phyloP scores from a whole-genome alignment of 2,113 vertebrate species.

The Gila orcuttii region DNA sequence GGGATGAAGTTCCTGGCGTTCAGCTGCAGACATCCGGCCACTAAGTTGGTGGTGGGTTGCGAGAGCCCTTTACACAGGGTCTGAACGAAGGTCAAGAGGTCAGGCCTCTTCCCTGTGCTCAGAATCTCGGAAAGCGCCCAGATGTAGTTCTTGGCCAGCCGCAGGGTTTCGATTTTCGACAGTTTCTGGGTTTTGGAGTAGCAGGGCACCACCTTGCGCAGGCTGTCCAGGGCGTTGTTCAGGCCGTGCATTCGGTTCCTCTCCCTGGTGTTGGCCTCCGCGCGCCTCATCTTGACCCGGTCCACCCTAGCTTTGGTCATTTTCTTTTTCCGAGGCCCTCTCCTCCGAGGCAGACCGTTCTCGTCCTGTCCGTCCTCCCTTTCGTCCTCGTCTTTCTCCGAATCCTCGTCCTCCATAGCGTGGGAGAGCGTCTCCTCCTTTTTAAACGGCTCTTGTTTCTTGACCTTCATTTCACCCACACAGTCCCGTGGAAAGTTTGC shows the following conservation, averaged over 20 bases:
- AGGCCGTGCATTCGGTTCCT: slow-evolving; percentile 90
- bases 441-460: slow-evolving; percentile 74
- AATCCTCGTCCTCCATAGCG: slow-evolving; percentile 79
- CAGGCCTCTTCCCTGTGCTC: slow-evolving; percentile 86
- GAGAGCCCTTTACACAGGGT: slow-evolving; percentile 92
- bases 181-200: slow-evolving; percentile 95
- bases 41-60: slow-evolving; percentile 91
- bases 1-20: slow-evolving; percentile 86
- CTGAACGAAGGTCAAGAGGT: slow-evolving; percentile 89
- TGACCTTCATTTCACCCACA: slow-evolving; percentile 81
- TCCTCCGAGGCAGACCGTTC: slow-evolving; percentile 81
- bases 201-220: slow-evolving; percentile 92
- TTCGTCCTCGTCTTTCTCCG: slow-evolving; percentile 77
- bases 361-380: slow-evolving; percentile 82
- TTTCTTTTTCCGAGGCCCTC: slow-evolving; percentile 89
- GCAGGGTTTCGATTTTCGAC: slow-evolving; percentile 92
- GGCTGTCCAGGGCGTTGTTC: slow-evolving; percentile 89
- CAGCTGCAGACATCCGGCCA: slow-evolving; percentile 90
- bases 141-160: slow-evolving; percentile 92
- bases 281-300: slow-evolving; percentile 87
- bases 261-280: slow-evolving; percentile 89
- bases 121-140: slow-evolving; percentile 93
- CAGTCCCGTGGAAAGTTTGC: slow-evolving; percentile 85
- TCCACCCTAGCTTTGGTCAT: slow-evolving; percentile 85
- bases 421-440: slow-evolving; percentile 78